Evolutionary conservation across 2,888 invertebrate species (phyloP).

Genomic region (Scotopteryx bipunctaria): DNA sequence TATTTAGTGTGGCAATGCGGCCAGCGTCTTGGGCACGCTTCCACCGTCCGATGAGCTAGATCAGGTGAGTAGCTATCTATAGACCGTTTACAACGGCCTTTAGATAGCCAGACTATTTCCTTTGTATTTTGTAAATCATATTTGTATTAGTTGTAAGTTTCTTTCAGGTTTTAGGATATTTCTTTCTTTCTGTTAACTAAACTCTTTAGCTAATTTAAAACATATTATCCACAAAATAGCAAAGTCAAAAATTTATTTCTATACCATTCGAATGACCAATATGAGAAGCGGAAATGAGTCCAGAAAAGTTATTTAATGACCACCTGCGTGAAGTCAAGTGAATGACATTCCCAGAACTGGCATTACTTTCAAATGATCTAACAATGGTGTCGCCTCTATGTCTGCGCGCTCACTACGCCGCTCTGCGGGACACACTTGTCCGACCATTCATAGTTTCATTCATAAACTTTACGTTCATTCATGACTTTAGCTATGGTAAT

Average conservation of each 20-base stretch:
- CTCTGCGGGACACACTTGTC: constrained; percentile 62
- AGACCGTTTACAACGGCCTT: too few relatives aligned
- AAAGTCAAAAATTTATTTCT: constrained; percentile 15
- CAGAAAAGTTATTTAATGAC: constrained; percentile 70
- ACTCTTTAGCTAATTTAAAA: background rate
- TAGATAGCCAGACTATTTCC: too few relatives aligned
- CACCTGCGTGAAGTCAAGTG: constrained; percentile 57
- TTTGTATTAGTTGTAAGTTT: too few relatives aligned
- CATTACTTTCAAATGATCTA: constrained; percentile 55
- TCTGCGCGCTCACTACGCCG: constrained; percentile 45
- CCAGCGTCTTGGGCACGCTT: too few relatives aligned
- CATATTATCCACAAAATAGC: background rate
- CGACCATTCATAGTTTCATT: constrained; percentile 45
- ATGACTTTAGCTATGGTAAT: constrained; percentile 59
- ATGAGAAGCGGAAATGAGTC: constrained; percentile 66
- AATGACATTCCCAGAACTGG: constrained; percentile 47
- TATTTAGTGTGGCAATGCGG: too few relatives aligned
- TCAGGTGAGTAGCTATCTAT: too few relatives aligned
- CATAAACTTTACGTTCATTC: constrained; percentile 64
- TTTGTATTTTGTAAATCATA: too few relatives aligned
- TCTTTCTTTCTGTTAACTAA: background rate
- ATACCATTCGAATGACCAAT: constrained; percentile 24
- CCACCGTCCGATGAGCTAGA: too few relatives aligned
- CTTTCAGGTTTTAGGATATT: too few relatives aligned
- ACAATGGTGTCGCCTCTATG: constrained; percentile 61